phyloP scores from a whole-genome alignment of 2,797 vertebrate species.

The Halcyon badia region DNA sequence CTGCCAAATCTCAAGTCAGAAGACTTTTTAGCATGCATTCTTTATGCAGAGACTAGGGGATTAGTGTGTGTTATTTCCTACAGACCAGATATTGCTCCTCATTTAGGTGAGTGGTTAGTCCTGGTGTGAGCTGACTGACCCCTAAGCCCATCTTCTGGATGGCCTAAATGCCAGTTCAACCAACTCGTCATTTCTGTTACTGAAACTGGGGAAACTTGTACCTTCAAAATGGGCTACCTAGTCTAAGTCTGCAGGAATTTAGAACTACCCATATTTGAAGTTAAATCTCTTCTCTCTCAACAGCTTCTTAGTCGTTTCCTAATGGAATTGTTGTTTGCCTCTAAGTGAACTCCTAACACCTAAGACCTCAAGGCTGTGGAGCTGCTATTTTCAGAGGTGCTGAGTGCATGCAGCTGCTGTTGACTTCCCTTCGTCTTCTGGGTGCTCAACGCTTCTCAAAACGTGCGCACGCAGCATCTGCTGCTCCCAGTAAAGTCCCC shows the following conservation, averaged over 20 bases:
- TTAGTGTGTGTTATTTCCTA: neutral
- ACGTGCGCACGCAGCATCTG: neutral
- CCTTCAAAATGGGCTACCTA: neutral
- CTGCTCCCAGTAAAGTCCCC: neutral
- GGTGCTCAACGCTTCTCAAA: neutral
- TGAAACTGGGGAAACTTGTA: neutral
- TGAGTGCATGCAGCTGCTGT: slow-evolving; percentile 18
- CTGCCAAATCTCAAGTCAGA: neutral
- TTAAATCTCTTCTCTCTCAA: neutral
- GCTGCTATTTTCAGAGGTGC: slow-evolving; percentile 25
- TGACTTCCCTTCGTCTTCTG: neutral
- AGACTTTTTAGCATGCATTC: neutral
- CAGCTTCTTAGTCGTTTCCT: neutral
- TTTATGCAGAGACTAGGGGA: neutral
- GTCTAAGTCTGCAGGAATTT: neutral
- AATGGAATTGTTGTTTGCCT: neutral
- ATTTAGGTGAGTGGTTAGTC: neutral
- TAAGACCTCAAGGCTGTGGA: neutral
- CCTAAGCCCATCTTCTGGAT: neutral
- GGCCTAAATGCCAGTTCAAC: neutral
- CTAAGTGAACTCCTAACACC: neutral
- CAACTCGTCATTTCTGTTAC: neutral
- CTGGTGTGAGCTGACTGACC: neutral
- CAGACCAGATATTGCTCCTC: neutral
- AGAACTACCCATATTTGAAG: neutral